Evolutionary conservation across 2,888 invertebrate genomes (phyloP).

Genomic region (Melipona bicolor): DNA sequence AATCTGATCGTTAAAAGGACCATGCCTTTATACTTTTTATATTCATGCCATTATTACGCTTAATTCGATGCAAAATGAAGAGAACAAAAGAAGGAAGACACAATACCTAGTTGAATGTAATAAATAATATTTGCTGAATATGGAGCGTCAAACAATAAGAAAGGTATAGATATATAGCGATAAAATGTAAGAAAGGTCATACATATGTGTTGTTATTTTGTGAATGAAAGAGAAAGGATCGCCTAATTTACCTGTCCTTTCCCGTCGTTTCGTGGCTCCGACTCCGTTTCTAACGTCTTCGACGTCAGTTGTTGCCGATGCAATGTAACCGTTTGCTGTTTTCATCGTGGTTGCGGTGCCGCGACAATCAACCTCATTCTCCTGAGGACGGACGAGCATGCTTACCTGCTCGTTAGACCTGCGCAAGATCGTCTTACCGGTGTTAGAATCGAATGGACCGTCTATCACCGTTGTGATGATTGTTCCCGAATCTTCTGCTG

Average conservation of each 20-base stretch:
- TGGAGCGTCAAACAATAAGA: background rate
- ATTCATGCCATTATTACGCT: slow-evolving; percentile 53
- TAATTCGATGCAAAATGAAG: slow-evolving; percentile 42
- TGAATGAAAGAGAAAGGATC: slow-evolving; percentile 25
- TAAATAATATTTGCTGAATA: background rate
- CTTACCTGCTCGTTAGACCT: slow-evolving; percentile 65
- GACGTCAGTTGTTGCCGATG: slow-evolving; percentile 36
- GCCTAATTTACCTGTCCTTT: slow-evolving; percentile 61
- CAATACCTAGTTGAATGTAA: background rate
- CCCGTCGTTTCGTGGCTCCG: slow-evolving; percentile 54
- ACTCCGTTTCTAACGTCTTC: slow-evolving; percentile 69
- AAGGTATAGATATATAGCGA: background rate
- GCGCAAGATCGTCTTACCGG: slow-evolving; percentile 40
- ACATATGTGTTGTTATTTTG: slow-evolving; percentile 1
- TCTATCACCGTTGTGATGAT: slow-evolving; percentile 56
- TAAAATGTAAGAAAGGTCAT: slow-evolving; percentile 2
- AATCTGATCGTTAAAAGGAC: background rate
- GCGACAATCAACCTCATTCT: slow-evolving; percentile 32
- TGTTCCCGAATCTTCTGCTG: slow-evolving; percentile 36
- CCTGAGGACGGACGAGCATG: slow-evolving; percentile 46
- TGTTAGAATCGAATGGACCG: slow-evolving; percentile 28
- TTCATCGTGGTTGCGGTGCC: slow-evolving; percentile 31
- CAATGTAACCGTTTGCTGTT: slow-evolving; percentile 66
- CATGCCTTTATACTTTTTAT: slow-evolving; percentile 38
- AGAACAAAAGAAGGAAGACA: slow-evolving; percentile 18